Conservation (phyloP, 2,797 vertebrate genomes). For the Rhinatrema bivittatum region DNA sequence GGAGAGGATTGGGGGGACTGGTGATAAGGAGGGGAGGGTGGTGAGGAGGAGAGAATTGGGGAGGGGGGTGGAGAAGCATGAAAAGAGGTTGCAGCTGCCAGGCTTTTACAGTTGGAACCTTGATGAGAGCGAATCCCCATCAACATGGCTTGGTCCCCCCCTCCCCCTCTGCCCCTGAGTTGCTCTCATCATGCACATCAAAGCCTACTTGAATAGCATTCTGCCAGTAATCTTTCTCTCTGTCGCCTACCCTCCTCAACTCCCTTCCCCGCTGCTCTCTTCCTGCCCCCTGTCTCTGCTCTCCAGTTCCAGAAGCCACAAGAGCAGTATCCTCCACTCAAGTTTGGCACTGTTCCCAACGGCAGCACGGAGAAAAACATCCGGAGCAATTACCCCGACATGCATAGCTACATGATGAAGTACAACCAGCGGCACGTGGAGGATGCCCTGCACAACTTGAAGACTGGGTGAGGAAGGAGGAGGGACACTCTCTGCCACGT, state of each 20-base stretch:
- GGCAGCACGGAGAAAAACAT: constrained; percentile 95
- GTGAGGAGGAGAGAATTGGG: not conserved
- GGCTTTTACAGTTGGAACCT: too few species aligned
- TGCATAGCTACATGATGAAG: constrained; percentile 92
- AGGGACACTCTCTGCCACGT: too few species aligned
- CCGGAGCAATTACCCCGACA: constrained; percentile 89
- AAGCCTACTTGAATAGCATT: too few species aligned
- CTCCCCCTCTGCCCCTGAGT: too few species aligned
- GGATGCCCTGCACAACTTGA: constrained; percentile 83
- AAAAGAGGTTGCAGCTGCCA: too few species aligned
- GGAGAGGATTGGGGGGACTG: not conserved
- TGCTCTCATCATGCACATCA: too few species aligned
- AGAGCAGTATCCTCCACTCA: constrained; percentile 87
- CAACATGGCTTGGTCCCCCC: too few species aligned
- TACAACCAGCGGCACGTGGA: constrained; percentile 92
- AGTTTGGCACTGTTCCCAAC: constrained; percentile 91
- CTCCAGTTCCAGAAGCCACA: constrained; percentile 89
- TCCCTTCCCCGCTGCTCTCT: too few species aligned
- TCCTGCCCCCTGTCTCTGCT: not conserved
- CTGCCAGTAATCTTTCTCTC: not conserved
- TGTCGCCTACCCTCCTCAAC: not conserved
- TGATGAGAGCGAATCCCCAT: too few species aligned
- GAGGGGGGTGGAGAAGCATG: not conserved
- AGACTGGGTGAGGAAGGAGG: constrained; percentile 70
- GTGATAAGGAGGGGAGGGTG: not conserved